Base-by-base conservation (phyloP, 1,140 invertebrate genomes). In the Adoxophyes honmai region DNA sequence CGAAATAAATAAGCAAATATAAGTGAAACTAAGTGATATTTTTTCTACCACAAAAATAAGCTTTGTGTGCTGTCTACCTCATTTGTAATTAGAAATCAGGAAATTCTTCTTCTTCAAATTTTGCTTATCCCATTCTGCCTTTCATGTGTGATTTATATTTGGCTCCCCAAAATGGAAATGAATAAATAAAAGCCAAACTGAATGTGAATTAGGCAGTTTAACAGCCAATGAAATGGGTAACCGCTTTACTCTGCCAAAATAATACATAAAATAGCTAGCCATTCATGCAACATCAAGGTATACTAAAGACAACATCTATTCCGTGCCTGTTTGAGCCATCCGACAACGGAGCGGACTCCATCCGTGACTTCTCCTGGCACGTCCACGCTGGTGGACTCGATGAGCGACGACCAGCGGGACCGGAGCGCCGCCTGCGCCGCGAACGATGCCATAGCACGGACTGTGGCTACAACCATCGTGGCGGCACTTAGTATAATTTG, bases 291-390 rank as follows among this genome's bases (percentile, higher is more conserved):
- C n/a, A 10, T 9, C n/a, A 5, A 4, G 33, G 9, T 5, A 34
- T 34, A 2, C 34, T 52, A 52, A 28, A n/a, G n/a, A 56, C 6
- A 18, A 35, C 9, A 36, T 58, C 51, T 37, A 60, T 36, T 33
- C 60, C 81, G 63, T 90, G 93, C 93, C 93, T 94, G 93, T 90
- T 94, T 94, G 34, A 94, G 90, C 93, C 93, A 94, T 82, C 93
- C 93, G 55, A 94, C 93, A 65, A 94, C 93, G 62, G 92, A 94
- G 60, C 92, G 90, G 34, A 93, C 92, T 62, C 92, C 92, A 64
- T 91, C 91, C 0, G 91, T 90, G 6, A 94, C 93, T 78, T 94
- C 93, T 33, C 91, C 88, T 13, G 92, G 92, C 16, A 93, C 91
- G 60, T 93, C 92, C 37, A 91, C 88, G 57, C 88, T 90, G 38